Evolutionary conservation across 1,140 invertebrate genomes (phyloP).

Genomic region (Maconellicoccus hirsutus): DNA sequence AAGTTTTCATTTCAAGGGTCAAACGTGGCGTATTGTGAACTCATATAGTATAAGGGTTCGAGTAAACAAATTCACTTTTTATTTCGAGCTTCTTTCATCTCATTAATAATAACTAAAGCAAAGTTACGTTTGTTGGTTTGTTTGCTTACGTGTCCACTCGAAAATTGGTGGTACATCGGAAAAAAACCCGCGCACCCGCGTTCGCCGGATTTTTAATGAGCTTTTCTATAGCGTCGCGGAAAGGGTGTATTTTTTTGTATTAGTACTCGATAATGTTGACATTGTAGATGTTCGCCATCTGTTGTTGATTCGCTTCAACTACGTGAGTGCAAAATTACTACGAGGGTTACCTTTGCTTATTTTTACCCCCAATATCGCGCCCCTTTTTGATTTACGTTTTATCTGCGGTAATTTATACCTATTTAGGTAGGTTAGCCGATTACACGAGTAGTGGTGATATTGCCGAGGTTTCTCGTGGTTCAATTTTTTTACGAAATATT

Average conservation of each 20-base stretch:
- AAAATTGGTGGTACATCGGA: neutral
- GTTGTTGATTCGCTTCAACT: neutral
- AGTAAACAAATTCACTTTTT: neutral
- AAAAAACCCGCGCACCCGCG: neutral
- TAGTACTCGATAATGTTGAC: neutral
- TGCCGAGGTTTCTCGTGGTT: too few relatives aligned
- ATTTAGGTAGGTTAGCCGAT: too few relatives aligned
- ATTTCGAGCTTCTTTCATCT: neutral
- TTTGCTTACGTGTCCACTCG: neutral
- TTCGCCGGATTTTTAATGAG: neutral
- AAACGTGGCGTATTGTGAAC: neutral
- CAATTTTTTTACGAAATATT: too few relatives aligned
- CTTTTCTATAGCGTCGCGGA: neutral
- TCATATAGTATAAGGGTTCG: neutral
- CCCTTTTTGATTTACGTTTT: too few relatives aligned
- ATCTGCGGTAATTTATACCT: too few relatives aligned
- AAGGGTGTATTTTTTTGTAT: neutral
- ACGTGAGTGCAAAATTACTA: too few relatives aligned
- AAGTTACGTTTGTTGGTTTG: neutral
- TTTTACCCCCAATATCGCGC: too few relatives aligned
- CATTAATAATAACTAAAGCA: conserved; percentile 1
- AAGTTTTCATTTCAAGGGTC: neutral
- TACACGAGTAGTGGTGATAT: too few relatives aligned
- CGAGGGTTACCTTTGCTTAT: too few relatives aligned
- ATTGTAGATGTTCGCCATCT: conserved; percentile 4